Percentiles rank a stretch among this genome's conserved stretches.
Evolutionary conservation across 2,797 vertebrate genomes (phyloP).

Genomic region (Gymnothorax javanicus): DNA sequence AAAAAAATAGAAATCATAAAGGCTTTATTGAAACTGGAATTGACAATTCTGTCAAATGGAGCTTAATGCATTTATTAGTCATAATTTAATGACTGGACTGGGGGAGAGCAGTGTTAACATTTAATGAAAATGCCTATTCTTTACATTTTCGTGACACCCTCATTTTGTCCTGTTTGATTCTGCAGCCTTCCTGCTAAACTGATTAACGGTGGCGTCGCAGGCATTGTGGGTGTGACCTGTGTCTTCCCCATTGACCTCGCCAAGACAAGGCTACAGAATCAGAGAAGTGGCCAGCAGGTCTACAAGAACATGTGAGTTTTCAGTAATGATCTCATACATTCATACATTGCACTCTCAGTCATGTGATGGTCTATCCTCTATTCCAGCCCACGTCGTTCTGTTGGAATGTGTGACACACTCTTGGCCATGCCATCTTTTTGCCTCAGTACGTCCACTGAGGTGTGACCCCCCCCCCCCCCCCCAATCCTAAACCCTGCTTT

Average conservation of each 20-base stretch:
- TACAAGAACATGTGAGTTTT: constrained; percentile 80
- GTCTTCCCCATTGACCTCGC: constrained; percentile 85
- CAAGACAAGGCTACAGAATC: constrained; percentile 86
- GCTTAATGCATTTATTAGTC: no score
- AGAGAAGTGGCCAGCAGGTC: constrained; percentile 76
- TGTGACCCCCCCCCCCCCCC: no score
- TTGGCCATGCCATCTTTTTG: background rate
- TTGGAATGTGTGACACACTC: background rate
- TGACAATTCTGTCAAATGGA: no score
- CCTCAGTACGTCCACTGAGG: background rate
- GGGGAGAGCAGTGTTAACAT: background rate
- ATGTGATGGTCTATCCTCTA: background rate
- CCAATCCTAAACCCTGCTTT: background rate
- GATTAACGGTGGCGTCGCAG: constrained; percentile 84
- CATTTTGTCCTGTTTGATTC: background rate
- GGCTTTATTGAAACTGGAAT: no score
- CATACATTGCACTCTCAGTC: background rate
- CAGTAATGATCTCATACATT: no score
- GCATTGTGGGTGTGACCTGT: constrained; percentile 84
- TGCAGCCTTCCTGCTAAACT: constrained; percentile 82
- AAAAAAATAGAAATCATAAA: no score
- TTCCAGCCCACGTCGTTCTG: background rate
- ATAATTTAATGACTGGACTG: no score
- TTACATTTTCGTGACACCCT: background rate
- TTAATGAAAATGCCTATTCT: background rate